Conservation (phyloP, 2,113 vertebrate genomes). For the Otolemur garnettii region DNA sequence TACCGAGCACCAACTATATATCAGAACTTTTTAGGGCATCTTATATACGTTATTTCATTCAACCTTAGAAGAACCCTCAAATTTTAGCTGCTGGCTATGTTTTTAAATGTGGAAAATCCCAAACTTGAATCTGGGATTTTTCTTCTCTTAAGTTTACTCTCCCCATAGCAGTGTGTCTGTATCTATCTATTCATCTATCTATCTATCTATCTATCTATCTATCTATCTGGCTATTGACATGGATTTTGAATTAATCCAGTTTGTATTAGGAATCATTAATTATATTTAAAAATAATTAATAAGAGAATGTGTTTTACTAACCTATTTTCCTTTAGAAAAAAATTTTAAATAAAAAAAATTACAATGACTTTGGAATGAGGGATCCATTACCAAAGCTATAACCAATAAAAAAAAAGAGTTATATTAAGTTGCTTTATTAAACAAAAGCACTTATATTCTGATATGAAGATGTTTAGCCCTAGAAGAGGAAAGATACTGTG, state of each 20-base stretch:
- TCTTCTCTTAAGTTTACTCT: neutral
- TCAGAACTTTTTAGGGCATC: neutral
- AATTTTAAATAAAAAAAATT: neutral
- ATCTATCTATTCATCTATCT: too few relatives aligned
- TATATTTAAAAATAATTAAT: conserved; percentile 7
- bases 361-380: neutral
- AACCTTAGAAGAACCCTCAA: neutral
- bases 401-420: neutral
- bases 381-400: neutral
- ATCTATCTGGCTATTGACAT: neutral
- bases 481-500: neutral
- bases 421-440: neutral
- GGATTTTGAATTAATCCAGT: neutral
- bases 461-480: neutral
- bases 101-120: neutral
- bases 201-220: too few relatives aligned
- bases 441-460: neutral
- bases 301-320: neutral
- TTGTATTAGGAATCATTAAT: neutral
- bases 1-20: neutral
- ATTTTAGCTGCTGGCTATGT: neutral
- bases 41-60: neutral
- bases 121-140: neutral
- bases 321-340: neutral
- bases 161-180: neutral